phyloP scores from a whole-genome alignment of 2,888 invertebrate genomes.

The Nowickia ferox region DNA sequence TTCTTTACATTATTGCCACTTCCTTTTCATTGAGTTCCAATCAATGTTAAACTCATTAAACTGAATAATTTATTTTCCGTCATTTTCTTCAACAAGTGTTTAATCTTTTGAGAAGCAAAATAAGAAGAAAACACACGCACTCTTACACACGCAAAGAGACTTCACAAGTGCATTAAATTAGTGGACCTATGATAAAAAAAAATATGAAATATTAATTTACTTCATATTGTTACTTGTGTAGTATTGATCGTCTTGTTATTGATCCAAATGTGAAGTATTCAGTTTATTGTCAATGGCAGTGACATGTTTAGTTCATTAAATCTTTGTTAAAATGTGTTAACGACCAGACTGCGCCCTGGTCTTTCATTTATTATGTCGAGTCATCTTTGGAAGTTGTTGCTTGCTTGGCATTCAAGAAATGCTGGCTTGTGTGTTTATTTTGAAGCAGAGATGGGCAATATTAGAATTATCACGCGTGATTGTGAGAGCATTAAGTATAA shows the following conservation, averaged over 20 bases:
- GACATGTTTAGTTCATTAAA: constrained; percentile 69
- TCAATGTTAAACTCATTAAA: constrained; percentile 69
- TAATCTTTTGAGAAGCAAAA: constrained; percentile 10
- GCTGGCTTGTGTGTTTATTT: constrained; percentile 1
- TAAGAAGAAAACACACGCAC: neutral
- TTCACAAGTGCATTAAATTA: constrained; percentile 26
- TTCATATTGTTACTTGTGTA: constrained; percentile 45
- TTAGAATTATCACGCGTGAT: neutral
- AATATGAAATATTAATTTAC: constrained; percentile 67
- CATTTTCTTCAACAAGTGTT: constrained; percentile 54
- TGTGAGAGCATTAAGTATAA: neutral
- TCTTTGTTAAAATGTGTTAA: constrained; percentile 54
- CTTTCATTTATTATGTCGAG: constrained; percentile 18
- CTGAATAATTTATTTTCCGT: constrained; percentile 34
- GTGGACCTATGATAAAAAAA: constrained; percentile 11
- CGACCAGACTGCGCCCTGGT: neutral
- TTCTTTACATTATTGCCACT: neutral
- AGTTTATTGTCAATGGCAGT: constrained; percentile 49
- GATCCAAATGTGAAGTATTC: constrained; percentile 26
- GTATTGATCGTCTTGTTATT: constrained; percentile 30
- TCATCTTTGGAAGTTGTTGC: constrained; percentile 17
- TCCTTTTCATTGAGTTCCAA: constrained; percentile 13
- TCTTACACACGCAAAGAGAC: neutral
- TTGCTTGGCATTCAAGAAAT: neutral
- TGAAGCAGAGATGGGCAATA: neutral